A percentile compares a stretch with the other conserved stretches of the same genome.
Conservation (phyloP, 2,888 invertebrate genomes). For the Incurvaria masculella region DNA sequence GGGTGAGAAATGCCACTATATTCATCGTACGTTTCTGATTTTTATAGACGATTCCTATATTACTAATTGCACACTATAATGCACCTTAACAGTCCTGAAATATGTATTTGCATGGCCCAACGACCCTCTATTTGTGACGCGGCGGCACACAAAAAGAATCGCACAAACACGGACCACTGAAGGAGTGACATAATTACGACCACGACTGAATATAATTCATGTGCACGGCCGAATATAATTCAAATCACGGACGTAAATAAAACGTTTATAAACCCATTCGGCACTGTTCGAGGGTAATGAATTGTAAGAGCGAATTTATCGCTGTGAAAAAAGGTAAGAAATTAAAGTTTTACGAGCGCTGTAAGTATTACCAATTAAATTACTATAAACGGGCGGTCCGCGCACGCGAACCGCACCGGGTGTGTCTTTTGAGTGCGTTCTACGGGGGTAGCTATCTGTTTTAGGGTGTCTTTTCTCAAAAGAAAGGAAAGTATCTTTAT, state of each 20-base stretch:
- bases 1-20: too few relatives aligned
- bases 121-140: constrained; percentile 17
- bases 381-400: constrained; percentile 9
- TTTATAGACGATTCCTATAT: too few relatives aligned
- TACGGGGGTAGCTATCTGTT: too few relatives aligned
- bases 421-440: too few relatives aligned
- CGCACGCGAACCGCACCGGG: constrained; percentile 7
- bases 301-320: constrained; percentile 33
- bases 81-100: constrained; percentile 20
- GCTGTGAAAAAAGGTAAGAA: constrained; percentile 17
- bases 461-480: too few relatives aligned
- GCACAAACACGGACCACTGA: neutral
- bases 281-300: constrained; percentile 38
- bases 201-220: too few relatives aligned
- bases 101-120: constrained; percentile 9
- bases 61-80: too few relatives aligned
- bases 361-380: constrained; percentile 22
- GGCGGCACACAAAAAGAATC: constrained; percentile 1
- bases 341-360: constrained; percentile 37
- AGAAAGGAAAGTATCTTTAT: too few relatives aligned
- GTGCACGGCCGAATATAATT: constrained; percentile 27
- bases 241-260: constrained; percentile 42
- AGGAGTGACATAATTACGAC: neutral
- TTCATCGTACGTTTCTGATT: too few relatives aligned
- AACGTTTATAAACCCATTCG: constrained; percentile 40